These are phyloP conservation scores for Philotrypesis tridentata DNA, from an alignment of 1,140 invertebrate species.

Conservation along the genomic window DNA sequence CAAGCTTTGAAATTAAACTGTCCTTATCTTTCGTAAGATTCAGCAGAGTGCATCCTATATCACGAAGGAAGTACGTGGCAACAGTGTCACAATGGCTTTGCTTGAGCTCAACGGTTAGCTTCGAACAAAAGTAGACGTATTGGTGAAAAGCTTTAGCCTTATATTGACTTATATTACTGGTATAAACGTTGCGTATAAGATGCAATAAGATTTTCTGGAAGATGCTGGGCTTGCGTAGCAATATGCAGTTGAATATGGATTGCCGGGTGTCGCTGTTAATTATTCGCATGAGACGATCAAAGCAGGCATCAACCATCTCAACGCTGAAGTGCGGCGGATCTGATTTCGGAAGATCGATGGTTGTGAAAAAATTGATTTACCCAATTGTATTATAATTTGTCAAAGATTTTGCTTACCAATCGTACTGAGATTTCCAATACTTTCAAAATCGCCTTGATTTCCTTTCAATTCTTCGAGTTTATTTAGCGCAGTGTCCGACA, in stretches of 20 bases:
- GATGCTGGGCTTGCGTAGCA: constrained; percentile 53
- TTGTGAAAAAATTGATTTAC: constrained; percentile 22
- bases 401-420: constrained; percentile 59
- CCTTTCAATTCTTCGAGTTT: constrained; percentile 42
- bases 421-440: constrained; percentile 49
- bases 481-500: constrained; percentile 44
- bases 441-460: constrained; percentile 53
- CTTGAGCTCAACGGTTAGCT: too few relatives aligned
- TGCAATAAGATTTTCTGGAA: constrained; percentile 74
- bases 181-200: constrained; percentile 70
- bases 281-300: constrained; percentile 51
- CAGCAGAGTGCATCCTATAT: too few relatives aligned
- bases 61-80: too few relatives aligned
- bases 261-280: constrained; percentile 39
- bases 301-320: constrained; percentile 40
- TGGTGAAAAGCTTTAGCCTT: constrained; percentile 72
- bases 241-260: too few relatives aligned
- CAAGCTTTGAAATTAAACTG: too few relatives aligned
- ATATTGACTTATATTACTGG: constrained; percentile 65
- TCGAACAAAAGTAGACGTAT: too few relatives aligned
- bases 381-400: constrained; percentile 55
- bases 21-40: too few relatives aligned
- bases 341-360: constrained; percentile 48
- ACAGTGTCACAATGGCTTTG: too few relatives aligned
- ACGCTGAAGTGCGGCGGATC: constrained; percentile 57